Evolutionary conservation across 1,140 invertebrate species (phyloP).

Genomic region (Ostrea denselamellosa): DNA sequence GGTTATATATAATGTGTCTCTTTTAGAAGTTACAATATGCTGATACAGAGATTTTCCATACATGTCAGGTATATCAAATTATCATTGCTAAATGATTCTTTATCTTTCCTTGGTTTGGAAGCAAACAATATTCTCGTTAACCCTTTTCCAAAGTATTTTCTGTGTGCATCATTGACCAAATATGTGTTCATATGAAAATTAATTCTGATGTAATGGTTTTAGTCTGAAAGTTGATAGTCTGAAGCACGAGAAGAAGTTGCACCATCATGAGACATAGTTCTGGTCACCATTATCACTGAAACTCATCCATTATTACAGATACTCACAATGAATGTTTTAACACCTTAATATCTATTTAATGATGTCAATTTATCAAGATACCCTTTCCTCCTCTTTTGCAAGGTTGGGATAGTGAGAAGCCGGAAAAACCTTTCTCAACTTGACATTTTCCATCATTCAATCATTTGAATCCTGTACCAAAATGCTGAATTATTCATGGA

Average conservation of each 20-base stretch:
- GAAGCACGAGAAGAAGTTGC: not conserved
- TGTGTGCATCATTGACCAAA: not conserved
- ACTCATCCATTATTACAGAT: not conserved
- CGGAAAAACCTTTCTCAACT: not conserved
- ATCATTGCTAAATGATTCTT: not conserved
- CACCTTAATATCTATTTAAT: slow-evolving; percentile 31
- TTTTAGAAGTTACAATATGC: not conserved
- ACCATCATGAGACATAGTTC: slow-evolving; percentile 20
- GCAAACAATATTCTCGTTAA: not conserved
- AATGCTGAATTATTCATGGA: slow-evolving; percentile 14
- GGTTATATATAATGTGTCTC: not conserved
- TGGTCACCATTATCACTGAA: not conserved
- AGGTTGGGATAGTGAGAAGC: not conserved
- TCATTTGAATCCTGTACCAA: slow-evolving; percentile 24
- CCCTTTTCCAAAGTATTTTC: not conserved
- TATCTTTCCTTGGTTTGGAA: not conserved
- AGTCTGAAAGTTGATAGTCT: not conserved
- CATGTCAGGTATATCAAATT: not conserved
- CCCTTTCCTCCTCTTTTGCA: not conserved
- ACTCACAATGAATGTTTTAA: not conserved
- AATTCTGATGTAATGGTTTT: not conserved
- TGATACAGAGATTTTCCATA: not conserved
- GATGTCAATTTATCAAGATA: slow-evolving; percentile 26
- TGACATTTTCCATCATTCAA: slow-evolving; percentile 33
- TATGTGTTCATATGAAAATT: slow-evolving; percentile 30